phyloP scores from a whole-genome alignment of 2,113 vertebrate genomes.

The Fregetta grallaria region DNA sequence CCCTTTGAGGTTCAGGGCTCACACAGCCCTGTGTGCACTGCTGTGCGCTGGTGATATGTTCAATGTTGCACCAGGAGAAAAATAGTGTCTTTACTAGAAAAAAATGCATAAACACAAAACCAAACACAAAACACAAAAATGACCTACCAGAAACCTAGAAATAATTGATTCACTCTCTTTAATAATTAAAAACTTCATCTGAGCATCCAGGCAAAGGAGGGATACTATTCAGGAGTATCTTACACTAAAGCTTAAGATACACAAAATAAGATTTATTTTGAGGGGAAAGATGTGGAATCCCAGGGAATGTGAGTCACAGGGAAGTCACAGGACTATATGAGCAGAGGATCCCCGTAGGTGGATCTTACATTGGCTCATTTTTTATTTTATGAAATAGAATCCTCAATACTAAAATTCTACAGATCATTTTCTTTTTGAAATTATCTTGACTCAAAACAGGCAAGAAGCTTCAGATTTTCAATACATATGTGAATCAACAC shows the following conservation, averaged over 20 bases:
- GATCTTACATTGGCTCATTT: background rate
- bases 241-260: background rate
- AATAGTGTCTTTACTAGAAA: background rate
- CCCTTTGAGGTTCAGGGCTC: background rate
- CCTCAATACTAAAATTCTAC: background rate
- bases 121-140: too few species aligned
- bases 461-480: background rate
- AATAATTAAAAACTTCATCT: constrained; percentile 7
- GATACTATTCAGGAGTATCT: background rate
- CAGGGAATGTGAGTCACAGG: background rate
- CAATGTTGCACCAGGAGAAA: background rate
- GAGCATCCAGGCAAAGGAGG: background rate
- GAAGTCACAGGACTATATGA: background rate
- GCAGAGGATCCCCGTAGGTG: background rate
- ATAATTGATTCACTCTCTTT: constrained; percentile 1
- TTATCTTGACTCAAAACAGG: background rate
- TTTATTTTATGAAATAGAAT: background rate
- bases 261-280: background rate
- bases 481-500: background rate
- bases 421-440: background rate
- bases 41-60: background rate
- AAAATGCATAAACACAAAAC: background rate
- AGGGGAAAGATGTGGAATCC: background rate
- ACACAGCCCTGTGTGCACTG: background rate
- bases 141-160: background rate